Base-by-base conservation (phyloP, 1,140 invertebrate genomes). In the Lordiphosa collinella region DNA sequence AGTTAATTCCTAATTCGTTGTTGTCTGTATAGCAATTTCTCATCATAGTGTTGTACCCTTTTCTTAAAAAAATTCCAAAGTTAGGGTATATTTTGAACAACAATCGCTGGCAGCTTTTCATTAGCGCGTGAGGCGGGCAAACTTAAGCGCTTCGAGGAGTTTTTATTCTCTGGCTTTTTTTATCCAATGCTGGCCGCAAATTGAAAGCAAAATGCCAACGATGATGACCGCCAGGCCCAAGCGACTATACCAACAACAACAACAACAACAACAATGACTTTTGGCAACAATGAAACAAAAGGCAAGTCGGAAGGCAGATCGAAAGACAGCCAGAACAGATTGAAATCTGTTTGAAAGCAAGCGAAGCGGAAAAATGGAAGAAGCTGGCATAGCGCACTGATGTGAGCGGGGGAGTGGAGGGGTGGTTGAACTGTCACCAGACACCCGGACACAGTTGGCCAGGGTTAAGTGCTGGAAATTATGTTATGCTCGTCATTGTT, bases 261-360 rank as follows among this genome's bases (percentile, higher is more conserved):
- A 56, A 16, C 10, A 50, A 3, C 8, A 36, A 50, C 36, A 53
- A n/a, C 46, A 49, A 69, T 49, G 61, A 65, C 62, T 76, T 70
- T 78, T 57, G 73, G 67, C 58, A 78, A 78, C 73, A 76, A 71
- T 78, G 67, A 76, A 71, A 71, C 66, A 71, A 55, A 48, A 35
- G 18, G 16, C 29, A 16, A 38, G 14, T 12, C 18, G 53, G 37
- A 53, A 59, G 50, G 36, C 53, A 69, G 53, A 78, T 72, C 68
- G 60, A 67, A 72, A 72, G 73, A 78, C 73, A 78, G 73, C 67
- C 62, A 69, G 68, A 78, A 72, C 73, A 78, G 67, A 78, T 78
- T 78, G 67, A 78, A 78, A 78, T 78, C 73, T 63, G 73, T 78
- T 78, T 78, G 67, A 78, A 78, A 72, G 47, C 73, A 72, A 72